A percentile compares a stretch with the other conserved stretches of the same genome.
Evolutionary conservation across 1,140 invertebrate species (phyloP).

Genomic region (Drosophila tani): DNA sequence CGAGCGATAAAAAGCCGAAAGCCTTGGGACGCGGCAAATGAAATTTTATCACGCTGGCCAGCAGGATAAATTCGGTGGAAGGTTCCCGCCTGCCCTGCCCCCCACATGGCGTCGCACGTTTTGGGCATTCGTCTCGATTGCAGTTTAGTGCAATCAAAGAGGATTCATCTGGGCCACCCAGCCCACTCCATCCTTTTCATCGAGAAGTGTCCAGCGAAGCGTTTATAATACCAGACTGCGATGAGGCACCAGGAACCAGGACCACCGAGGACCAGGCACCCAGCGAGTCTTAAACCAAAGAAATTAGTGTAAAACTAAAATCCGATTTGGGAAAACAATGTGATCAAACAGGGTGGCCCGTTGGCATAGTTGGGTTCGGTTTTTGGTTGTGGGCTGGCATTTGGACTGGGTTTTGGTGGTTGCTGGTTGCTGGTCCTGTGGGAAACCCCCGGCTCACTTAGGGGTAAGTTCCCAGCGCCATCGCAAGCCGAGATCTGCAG

Average conservation of each 20-base stretch:
- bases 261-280: slow-evolving; percentile 20
- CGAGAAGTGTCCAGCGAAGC: slow-evolving; percentile 76
- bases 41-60: slow-evolving; percentile 75
- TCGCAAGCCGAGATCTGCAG: slow-evolving; percentile 31
- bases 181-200: slow-evolving; percentile 13
- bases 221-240: slow-evolving; percentile 75
- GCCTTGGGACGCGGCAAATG: slow-evolving; percentile 29
- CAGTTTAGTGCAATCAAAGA: slow-evolving; percentile 83
- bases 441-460: slow-evolving; percentile 68
- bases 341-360: slow-evolving; percentile 58
- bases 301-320: slow-evolving; percentile 85
- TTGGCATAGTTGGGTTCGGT: slow-evolving; percentile 18
- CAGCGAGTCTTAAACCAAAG: slow-evolving; percentile 82
- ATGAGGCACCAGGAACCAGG: slow-evolving; percentile 35
- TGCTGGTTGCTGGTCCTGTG: slow-evolving; percentile 62
- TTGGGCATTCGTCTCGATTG: slow-evolving; percentile 82
- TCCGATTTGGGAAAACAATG: slow-evolving; percentile 85
- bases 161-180: slow-evolving; percentile 70
- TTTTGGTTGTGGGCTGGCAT: slow-evolving; percentile 23
- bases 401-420: slow-evolving; percentile 33
- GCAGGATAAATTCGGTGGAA: slow-evolving; percentile 19
- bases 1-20: slow-evolving; percentile 62
- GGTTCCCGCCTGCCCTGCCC: not conserved
- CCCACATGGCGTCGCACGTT: slow-evolving; percentile 74
- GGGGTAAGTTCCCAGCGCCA: slow-evolving; percentile 58